These are phyloP conservation scores for Takifugu ocellatus DNA, from an alignment of 2,797 vertebrate genomes.

Conservation along the genomic window DNA sequence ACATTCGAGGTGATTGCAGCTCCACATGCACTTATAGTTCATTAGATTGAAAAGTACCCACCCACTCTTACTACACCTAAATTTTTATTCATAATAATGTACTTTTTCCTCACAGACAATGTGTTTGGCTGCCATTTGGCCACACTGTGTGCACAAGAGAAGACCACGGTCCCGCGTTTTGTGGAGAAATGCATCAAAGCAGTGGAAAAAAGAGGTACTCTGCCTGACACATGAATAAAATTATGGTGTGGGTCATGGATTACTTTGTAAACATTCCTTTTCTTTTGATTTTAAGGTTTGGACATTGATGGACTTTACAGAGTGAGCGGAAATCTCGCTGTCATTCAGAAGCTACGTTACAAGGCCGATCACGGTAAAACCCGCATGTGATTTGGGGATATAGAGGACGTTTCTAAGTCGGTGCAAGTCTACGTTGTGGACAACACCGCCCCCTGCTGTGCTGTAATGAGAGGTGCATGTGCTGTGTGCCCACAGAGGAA, in stretches of 20 bases:
- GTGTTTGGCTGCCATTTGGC: constrained; percentile 88
- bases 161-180: constrained; percentile 80
- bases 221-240: too few species aligned
- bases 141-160: constrained; percentile 82
- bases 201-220: constrained; percentile 86
- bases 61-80: neutral
- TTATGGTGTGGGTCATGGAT: too few species aligned
- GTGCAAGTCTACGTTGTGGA: neutral
- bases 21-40: neutral
- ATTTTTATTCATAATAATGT: neutral
- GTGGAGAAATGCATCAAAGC: constrained; percentile 85
- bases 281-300: constrained; percentile 71
- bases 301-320: constrained; percentile 93
- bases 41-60: too few species aligned
- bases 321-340: constrained; percentile 91
- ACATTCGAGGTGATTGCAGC: constrained; percentile 75
- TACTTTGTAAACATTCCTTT: constrained; percentile 4
- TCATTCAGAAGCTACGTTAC: constrained; percentile 92
- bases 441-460: constrained; percentile 45
- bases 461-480: constrained; percentile 5
- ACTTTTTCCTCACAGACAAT: constrained; percentile 76
- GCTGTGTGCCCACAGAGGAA: constrained; percentile 76
- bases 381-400: neutral
- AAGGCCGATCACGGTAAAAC: constrained; percentile 89
- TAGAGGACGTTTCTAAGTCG: neutral